Conservation (phyloP, 2,113 vertebrate genomes). For the Pristiophorus japonicus region DNA sequence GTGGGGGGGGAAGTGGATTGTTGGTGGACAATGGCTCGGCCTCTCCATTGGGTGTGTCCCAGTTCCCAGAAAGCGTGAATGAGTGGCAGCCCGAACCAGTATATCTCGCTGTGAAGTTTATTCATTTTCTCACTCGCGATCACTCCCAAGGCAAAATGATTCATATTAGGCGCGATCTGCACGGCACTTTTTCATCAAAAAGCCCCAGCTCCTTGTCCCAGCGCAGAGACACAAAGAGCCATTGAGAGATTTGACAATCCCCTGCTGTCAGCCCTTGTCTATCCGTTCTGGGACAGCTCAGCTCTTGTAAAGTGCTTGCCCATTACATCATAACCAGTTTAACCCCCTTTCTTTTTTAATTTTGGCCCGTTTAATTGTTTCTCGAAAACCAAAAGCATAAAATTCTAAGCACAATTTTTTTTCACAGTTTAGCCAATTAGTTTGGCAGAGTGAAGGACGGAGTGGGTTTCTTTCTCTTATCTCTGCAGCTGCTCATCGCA, state of each 20-base stretch:
- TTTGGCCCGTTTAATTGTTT: not conserved
- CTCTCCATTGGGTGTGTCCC: not conserved
- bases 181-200: not conserved
- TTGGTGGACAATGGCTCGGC: not conserved
- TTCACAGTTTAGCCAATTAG: not conserved
- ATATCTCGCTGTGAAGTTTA: not conserved
- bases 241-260: not conserved
- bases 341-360: not conserved
- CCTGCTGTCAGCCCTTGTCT: not conserved
- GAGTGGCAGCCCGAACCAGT: not conserved
- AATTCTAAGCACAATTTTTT: not conserved
- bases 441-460: not conserved
- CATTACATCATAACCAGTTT: constrained; percentile 24
- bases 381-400: not conserved
- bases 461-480: not conserved
- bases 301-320: not conserved
- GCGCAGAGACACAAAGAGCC: not conserved
- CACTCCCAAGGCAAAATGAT: constrained; percentile 12
- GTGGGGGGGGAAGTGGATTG: not conserved
- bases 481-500: not conserved
- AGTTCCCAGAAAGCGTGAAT: not conserved
- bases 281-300: not conserved
- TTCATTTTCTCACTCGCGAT: not conserved
- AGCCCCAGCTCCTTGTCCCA: not conserved
- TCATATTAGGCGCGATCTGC: not conserved